Conservation (phyloP, 2,888 invertebrate species). For the Tortrix viridana region DNA sequence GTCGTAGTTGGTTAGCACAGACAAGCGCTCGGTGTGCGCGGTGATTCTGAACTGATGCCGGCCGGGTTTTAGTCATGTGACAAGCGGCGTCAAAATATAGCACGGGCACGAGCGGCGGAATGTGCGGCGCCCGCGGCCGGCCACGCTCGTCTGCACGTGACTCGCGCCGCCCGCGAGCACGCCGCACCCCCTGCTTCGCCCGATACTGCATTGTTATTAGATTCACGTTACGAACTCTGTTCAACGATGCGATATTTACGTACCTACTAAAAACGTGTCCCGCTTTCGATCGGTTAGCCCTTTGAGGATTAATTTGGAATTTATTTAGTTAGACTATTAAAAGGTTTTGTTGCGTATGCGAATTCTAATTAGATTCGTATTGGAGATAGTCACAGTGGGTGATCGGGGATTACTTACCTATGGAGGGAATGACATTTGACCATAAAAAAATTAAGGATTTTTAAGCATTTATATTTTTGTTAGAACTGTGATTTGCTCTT, state of each 20-base stretch:
- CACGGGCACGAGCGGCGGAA: slow-evolving; percentile 57
- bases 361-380: not conserved
- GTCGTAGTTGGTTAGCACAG: slow-evolving; percentile 46
- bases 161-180: slow-evolving; percentile 41
- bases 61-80: slow-evolving; percentile 63
- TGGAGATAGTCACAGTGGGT: not conserved
- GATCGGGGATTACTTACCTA: too few relatives aligned
- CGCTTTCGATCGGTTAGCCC: not conserved
- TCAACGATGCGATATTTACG: not conserved
- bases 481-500: too few relatives aligned
- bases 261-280: not conserved
- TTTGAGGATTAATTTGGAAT: too few relatives aligned
- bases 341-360: not conserved
- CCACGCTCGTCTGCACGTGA: slow-evolving; percentile 73
- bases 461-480: too few relatives aligned
- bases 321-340: too few relatives aligned
- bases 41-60: slow-evolving; percentile 30
- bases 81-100: slow-evolving; percentile 66
- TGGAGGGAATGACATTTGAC: too few relatives aligned
- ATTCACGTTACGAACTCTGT: slow-evolving; percentile 19
- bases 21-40: slow-evolving; percentile 55
- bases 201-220: slow-evolving; percentile 46
- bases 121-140: slow-evolving; percentile 48
- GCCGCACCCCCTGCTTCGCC: slow-evolving; percentile 33
- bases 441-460: too few relatives aligned